Evolutionary conservation across 2,888 invertebrate species (phyloP), one percentile per base, ranked within the genome.

Genomic region (Papilio protenor): DNA sequence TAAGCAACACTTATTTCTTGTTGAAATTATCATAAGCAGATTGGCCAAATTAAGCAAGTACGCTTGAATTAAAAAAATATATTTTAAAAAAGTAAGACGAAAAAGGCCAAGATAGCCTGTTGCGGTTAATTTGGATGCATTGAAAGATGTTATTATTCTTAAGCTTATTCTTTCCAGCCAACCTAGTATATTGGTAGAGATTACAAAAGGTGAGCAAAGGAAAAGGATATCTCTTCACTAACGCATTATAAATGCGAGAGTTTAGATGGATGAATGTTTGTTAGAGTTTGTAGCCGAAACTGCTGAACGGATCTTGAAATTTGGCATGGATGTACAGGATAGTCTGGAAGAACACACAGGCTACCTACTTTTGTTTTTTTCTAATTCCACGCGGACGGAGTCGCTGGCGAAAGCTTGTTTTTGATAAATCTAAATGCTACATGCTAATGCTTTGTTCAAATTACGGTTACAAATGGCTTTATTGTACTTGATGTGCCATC

Each of bases 401-500:
- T 40, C 40, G 8, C 40, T 6, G 8, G 40, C 8, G 8, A 40
- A 40, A 8, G 8, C 40, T 40, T 8, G 40, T 8, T 40, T 23
- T 59, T 59, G 55, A 59, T 59, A 23, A 12, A 23, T 59, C 23
- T 57, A 21, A 57, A 21, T 57, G 57, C n/a, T 11, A 52, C 8
- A 55, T 55, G n/a, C 33, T 16, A 61, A 61, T 3, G 40, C 18
- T 40, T 40, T 40, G 23, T 27, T 61, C 16, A 64, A 40, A 64
- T 40, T 18, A 27, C 27, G 16, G 27, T 14, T 14, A 33, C 12
- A 16, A 61, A 61, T 12, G 6, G 40, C 40, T 64, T 64, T 40
- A 64, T 64, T 64, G 64, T 14, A 40, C 18, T 40, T 40, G 64
- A 64, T 64, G n/a, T 64, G 64, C 40, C 40, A 40, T n/a, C 40